A percentile compares a stretch with the other conserved stretches of the same genome.
phyloP scores from a whole-genome alignment of 2,888 invertebrate species.

The Luffia ferchaultella region DNA sequence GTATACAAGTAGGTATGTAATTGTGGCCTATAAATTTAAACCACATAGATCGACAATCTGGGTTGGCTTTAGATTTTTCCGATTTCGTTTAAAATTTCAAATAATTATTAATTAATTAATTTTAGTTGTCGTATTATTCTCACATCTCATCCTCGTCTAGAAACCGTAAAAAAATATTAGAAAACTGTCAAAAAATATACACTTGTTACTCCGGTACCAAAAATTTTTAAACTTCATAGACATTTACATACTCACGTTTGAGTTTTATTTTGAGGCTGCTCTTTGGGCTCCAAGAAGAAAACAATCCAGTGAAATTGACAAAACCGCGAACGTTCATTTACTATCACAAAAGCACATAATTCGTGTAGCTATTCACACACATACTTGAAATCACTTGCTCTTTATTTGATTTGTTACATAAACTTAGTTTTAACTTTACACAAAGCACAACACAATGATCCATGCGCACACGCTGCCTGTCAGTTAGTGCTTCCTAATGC shows the following conservation, averaged over 20 bases:
- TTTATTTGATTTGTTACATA: conserved; percentile 12
- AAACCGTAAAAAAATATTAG: not conserved
- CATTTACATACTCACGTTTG: conserved; percentile 42
- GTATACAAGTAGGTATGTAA: too few species aligned
- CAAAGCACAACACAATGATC: conserved; percentile 20
- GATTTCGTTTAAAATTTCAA: not conserved
- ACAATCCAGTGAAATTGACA: conserved; percentile 53
- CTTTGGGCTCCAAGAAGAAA: conserved; percentile 53
- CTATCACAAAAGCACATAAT: conserved; percentile 23
- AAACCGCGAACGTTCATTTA: conserved; percentile 57
- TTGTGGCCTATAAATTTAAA: too few species aligned
- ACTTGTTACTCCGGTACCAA: not conserved
- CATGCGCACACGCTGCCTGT: conserved; percentile 47
- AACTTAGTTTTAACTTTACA: conserved; percentile 16
- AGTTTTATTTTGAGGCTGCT: conserved; percentile 61
- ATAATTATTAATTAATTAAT: not conserved
- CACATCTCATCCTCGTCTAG: not conserved
- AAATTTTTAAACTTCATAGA: not conserved
- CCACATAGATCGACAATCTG: too few species aligned
- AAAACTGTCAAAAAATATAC: not conserved
- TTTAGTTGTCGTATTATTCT: not conserved
- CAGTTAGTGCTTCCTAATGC: conserved; percentile 34
- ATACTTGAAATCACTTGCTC: conserved; percentile 17
- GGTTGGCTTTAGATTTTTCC: too few species aligned
- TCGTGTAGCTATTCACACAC: conserved; percentile 32